Conservation (phyloP, 2,797 vertebrate species). For the Chromis chromis region DNA sequence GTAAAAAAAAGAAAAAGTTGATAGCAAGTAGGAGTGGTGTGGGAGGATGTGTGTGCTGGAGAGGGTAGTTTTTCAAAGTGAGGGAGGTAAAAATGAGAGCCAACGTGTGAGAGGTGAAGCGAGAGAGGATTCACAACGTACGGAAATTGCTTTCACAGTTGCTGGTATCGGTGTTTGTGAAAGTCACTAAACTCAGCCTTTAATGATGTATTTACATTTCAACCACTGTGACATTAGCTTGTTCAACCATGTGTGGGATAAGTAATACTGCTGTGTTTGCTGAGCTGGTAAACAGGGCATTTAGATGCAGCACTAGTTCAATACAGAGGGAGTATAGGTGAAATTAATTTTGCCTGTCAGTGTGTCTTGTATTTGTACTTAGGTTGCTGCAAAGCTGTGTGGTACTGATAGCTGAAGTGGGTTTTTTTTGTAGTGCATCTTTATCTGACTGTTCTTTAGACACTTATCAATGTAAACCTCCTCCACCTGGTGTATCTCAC, state of each 20-base stretch:
- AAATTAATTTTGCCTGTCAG: constrained; percentile 64
- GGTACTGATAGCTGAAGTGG: constrained; percentile 43
- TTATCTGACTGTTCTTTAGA: constrained; percentile 6
- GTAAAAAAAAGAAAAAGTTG: not conserved
- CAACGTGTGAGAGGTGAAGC: constrained; percentile 55
- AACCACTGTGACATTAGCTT: constrained; percentile 72
- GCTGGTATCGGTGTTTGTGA: constrained; percentile 66
- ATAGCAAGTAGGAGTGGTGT: constrained; percentile 4
- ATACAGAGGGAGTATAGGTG: constrained; percentile 58
- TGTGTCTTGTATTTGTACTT: constrained; percentile 35
- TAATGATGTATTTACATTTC: constrained; percentile 79
- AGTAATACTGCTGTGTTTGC: constrained; percentile 68
- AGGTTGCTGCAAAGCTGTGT: constrained; percentile 37
- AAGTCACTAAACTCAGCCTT: constrained; percentile 71
- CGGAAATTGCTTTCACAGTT: constrained; percentile 65
- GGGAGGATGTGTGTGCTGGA: constrained; percentile 22
- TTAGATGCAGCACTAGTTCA: constrained; percentile 73
- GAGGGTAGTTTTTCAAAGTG: constrained; percentile 54
- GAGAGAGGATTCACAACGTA: constrained; percentile 49
- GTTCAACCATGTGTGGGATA: constrained; percentile 74
- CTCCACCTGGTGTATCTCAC: constrained; percentile 51
- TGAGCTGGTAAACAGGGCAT: constrained; percentile 76
- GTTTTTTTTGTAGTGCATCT: constrained; percentile 6
- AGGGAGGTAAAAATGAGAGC: constrained; percentile 41
- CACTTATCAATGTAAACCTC: constrained; percentile 25